phyloP scores from a whole-genome alignment of 2,797 vertebrate genomes.

The Sarcoramphus papa region DNA sequence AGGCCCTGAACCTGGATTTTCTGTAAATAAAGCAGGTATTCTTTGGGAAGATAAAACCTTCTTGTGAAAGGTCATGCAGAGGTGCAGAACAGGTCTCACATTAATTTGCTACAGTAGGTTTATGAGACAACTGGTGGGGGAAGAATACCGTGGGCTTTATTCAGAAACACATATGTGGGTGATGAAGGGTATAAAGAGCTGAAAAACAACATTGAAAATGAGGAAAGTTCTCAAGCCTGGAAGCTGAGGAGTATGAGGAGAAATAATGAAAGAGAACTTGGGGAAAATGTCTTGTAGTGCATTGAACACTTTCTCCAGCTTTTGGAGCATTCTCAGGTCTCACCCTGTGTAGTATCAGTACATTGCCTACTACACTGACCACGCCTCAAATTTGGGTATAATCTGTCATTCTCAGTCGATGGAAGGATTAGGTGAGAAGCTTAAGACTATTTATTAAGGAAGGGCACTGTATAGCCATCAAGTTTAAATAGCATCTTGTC shows the following conservation, averaged over 20 bases:
- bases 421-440: not conserved
- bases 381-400: not conserved
- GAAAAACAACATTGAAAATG: not conserved
- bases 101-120: not conserved
- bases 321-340: not conserved
- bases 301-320: not conserved
- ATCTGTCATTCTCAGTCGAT: not conserved
- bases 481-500: not conserved
- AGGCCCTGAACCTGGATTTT: not conserved
- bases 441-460: not conserved
- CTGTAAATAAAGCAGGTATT: not conserved
- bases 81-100: not conserved
- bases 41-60: not conserved
- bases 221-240: not conserved
- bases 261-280: not conserved
- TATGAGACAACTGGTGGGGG: not conserved
- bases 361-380: not conserved
- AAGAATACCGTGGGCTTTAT: not conserved
- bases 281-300: not conserved
- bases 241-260: not conserved
- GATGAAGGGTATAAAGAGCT: not conserved
- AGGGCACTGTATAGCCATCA: not conserved
- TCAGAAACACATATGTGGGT: not conserved
- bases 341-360: not conserved
- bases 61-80: not conserved